Percentiles rank a stretch among this genome's conserved stretches.
Conservation (phyloP, 1,140 invertebrate species). For the Hypothenemus hampei region DNA sequence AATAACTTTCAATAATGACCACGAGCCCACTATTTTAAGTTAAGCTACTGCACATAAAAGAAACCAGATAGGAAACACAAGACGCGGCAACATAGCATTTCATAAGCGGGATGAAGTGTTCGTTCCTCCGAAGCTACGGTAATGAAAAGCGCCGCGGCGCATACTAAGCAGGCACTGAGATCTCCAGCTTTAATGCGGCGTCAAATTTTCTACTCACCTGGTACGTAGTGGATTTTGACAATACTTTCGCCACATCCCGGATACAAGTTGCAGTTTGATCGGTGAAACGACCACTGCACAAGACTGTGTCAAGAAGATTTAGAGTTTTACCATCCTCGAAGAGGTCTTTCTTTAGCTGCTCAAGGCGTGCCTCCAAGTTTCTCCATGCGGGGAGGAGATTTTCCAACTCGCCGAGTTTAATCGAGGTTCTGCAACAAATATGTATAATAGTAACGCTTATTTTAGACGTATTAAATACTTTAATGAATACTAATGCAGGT, state of each 20-base stretch:
- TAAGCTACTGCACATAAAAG: too few relatives aligned
- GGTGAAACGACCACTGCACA: slow-evolving; percentile 56
- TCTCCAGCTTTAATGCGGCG: neutral
- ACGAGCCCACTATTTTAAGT: too few relatives aligned
- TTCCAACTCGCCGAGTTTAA: slow-evolving; percentile 38
- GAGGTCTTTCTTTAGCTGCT: slow-evolving; percentile 58
- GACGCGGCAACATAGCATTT: slow-evolving; percentile 16
- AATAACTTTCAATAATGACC: too few relatives aligned
- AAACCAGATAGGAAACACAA: too few relatives aligned
- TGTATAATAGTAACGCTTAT: neutral
- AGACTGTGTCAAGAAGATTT: slow-evolving; percentile 55
- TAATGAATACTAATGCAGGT: slow-evolving; percentile 23
- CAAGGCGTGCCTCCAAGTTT: slow-evolving; percentile 57
- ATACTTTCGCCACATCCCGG: slow-evolving; percentile 60
- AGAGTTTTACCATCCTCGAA: slow-evolving; percentile 61
- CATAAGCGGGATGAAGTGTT: slow-evolving; percentile 36
- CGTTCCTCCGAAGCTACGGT: slow-evolving; percentile 40
- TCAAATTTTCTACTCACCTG: slow-evolving; percentile 25
- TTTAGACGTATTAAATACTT: neutral
- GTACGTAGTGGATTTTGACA: slow-evolving; percentile 54
- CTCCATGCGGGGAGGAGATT: slow-evolving; percentile 54
- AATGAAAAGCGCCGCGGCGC: slow-evolving; percentile 46
- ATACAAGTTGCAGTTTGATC: slow-evolving; percentile 59
- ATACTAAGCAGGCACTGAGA: slow-evolving; percentile 40
- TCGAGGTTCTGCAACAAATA: slow-evolving; percentile 39